These are phyloP conservation scores for Oplegnathus fasciatus DNA, from an alignment of 2,113 vertebrate species.

Conservation along the genomic window DNA sequence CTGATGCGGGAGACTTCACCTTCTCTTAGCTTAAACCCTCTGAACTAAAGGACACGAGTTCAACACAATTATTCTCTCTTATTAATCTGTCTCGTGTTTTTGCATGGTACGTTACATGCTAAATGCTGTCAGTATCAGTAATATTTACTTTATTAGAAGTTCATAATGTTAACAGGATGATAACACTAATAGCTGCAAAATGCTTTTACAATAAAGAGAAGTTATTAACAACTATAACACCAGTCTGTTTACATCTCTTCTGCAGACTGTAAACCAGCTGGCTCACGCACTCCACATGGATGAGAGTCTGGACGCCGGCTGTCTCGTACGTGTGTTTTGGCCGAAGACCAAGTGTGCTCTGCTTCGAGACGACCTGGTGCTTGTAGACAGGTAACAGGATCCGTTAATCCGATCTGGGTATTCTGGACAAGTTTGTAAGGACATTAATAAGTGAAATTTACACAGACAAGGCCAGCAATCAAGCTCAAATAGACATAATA, in stretches of 20 bases:
- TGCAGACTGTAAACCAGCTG: conserved; percentile 96
- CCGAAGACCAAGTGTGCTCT: conserved; percentile 98
- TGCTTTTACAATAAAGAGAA: background rate
- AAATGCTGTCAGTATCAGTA: background rate
- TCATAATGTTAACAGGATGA: background rate
- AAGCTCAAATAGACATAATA: background rate
- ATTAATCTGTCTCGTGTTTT: background rate
- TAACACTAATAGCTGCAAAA: background rate
- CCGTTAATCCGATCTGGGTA: background rate
- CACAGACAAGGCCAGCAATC: background rate
- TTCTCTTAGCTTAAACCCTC: background rate
- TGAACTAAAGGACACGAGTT: background rate
- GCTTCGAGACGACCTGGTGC: conserved; percentile 96
- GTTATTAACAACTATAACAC: background rate
- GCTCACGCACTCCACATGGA: conserved; percentile 98
- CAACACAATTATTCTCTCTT: background rate
- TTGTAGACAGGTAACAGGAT: conserved; percentile 93
- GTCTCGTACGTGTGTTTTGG: conserved; percentile 97
- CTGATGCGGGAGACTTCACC: background rate
- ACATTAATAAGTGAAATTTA: background rate
- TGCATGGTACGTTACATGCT: background rate
- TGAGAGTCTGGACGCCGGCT: conserved; percentile 94
- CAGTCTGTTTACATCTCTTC: conserved; percentile 15
- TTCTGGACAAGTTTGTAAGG: background rate
- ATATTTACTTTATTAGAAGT: background rate